Conservation (phyloP, 2,797 vertebrate genomes). For the Myripristis murdjan region DNA sequence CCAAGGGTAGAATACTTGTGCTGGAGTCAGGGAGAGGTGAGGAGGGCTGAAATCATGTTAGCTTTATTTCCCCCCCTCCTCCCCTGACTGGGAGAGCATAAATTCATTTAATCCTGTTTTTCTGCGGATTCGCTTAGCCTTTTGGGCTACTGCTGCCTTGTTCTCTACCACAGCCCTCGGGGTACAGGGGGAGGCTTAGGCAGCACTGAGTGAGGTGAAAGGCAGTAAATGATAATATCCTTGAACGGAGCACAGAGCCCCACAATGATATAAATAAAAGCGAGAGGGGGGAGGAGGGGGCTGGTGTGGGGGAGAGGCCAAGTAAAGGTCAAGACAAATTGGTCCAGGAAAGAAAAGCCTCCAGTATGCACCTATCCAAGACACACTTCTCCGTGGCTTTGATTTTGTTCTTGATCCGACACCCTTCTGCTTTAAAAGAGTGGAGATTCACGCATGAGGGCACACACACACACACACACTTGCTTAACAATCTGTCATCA, state of each 20-base stretch:
- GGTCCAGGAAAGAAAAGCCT: conserved; percentile 41
- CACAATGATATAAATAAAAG: conserved; percentile 78
- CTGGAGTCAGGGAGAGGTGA: conserved; percentile 89
- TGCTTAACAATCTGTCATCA: conserved; percentile 31
- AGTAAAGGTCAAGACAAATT: conserved; percentile 70
- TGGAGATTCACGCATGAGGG: not conserved
- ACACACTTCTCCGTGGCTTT: not conserved
- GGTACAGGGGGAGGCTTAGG: conserved; percentile 71
- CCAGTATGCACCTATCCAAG: conserved; percentile 36
- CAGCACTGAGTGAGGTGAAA: conserved; percentile 67
- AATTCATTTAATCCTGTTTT: conserved; percentile 90
- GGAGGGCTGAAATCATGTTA: conserved; percentile 88
- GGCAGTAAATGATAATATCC: conserved; percentile 82
- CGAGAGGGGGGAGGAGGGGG: conserved; percentile 7
- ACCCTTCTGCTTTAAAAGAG: not conserved
- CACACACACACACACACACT: conserved; percentile 1
- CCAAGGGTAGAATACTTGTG: conserved; percentile 89
- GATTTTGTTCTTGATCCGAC: not conserved
- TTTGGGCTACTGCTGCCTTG: conserved; percentile 79
- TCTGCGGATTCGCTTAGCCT: conserved; percentile 83
- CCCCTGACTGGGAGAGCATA: conserved; percentile 82
- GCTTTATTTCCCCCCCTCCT: conserved; percentile 77
- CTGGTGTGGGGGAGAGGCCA: conserved; percentile 43
- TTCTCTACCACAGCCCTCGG: conserved; percentile 78
- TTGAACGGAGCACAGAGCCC: conserved; percentile 72